A percentile compares a stretch with the other conserved stretches of the same genome.
Conservation (phyloP, 1,140 invertebrate genomes). For the Bemisia tabaci region DNA sequence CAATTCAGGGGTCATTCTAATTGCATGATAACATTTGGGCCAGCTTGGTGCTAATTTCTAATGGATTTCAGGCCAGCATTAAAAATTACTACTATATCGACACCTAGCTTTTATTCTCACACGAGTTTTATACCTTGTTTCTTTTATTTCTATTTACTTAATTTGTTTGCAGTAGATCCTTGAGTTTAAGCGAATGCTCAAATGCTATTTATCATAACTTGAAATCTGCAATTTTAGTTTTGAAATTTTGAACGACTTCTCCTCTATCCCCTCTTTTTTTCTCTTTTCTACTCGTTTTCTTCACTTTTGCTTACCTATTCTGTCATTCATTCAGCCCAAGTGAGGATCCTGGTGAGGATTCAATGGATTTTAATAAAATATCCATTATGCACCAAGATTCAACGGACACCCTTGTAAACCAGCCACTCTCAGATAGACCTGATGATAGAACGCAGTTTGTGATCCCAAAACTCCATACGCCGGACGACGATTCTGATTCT, state of each 20-base stretch:
- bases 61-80: not conserved
- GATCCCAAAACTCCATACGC: not conserved
- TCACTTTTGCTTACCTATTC: not conserved
- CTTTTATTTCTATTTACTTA: not conserved
- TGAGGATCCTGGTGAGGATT: not conserved
- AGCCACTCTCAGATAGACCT: not conserved
- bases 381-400: not conserved
- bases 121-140: not conserved
- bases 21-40: conserved; percentile 6
- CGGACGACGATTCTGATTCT: not conserved
- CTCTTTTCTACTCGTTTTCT: not conserved
- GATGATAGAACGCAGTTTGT: not conserved
- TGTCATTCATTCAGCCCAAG: not conserved
- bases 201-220: not conserved
- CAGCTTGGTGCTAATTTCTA: not conserved
- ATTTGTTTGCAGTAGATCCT: not conserved
- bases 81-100: not conserved
- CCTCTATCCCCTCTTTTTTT: not conserved
- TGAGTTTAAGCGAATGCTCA: not conserved
- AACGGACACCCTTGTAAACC: not conserved
- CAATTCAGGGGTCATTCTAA: not conserved
- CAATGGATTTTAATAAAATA: not conserved
- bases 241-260: not conserved
- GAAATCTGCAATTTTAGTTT: not conserved
- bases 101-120: not conserved